Base-by-base conservation (phyloP, 2,888 invertebrate genomes). In the Tetragonisca angustula region DNA sequence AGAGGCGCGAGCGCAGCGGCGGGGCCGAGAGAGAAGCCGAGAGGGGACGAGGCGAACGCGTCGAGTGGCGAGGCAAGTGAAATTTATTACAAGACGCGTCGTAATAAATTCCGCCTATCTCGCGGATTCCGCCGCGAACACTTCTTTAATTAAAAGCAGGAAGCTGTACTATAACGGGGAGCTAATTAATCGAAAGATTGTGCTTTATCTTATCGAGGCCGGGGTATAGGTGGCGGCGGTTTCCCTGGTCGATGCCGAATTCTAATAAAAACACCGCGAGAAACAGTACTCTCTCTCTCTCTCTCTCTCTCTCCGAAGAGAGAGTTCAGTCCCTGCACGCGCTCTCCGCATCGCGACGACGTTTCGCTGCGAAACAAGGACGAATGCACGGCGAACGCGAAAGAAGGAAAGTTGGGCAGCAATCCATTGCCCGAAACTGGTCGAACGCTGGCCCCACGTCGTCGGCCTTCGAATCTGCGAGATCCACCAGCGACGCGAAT, bases 81-180 rank as follows among this genome's bases (percentile, higher is more conserved):
- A 89, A 89, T 89, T 89, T 89, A 89, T 87, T 86, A 76, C 88
- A 69, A 89, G 86, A 81, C 80, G 74, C 70, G 82, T 75, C 76
- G 89, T 79, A 84, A 86, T 89, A 89, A 89, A 89, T 89, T 87
- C 86, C 79, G 81, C 85, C 87, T 88, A 88, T 88, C 88, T 88
- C 72, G 83, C 75, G 75, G 56, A 73, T 64, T 86, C 76, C 65
- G 68, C 86, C 79, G 84, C 78, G 76, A 85, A 87, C 83, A 79
- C 89, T 84, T 88, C 89, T 88, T 88, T 87, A 88, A 88, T 88
- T 88, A 89, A 88, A 87, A 87, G 86, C 82, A 89, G 86, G 80
- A 86, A 87, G 84, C 84, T 89, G 69, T 70, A 62, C 82, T 76
- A 75, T 86, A 88, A 88, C 84, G 65, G 80, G 75, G 68, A 72